phyloP scores from a whole-genome alignment of 2,888 invertebrate species.

The Eupithecia vulgata region DNA sequence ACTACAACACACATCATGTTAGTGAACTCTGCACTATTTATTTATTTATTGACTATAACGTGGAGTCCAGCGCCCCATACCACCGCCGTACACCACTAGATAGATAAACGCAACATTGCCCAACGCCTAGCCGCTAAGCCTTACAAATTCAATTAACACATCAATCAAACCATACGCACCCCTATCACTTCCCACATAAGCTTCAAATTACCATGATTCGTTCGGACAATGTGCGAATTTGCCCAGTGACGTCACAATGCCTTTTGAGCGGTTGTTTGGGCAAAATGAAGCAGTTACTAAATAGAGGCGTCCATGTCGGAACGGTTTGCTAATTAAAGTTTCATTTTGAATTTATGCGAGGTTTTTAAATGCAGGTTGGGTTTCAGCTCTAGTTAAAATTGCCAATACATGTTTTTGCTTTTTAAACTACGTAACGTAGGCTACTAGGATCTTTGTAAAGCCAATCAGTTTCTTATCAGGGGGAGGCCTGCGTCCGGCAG shows the following conservation, averaged over 20 bases:
- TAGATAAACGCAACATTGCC: background rate
- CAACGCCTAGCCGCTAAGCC: constrained; percentile 58
- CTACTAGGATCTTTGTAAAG: too few relatives aligned
- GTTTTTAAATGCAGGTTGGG: background rate
- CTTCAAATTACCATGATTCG: constrained; percentile 11
- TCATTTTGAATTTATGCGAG: background rate
- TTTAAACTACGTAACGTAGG: too few relatives aligned
- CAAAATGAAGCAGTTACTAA: constrained; percentile 15
- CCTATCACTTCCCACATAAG: constrained; percentile 1
- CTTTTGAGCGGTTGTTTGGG: constrained; percentile 34
- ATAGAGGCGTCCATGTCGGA: background rate
- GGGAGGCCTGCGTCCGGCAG: too few relatives aligned
- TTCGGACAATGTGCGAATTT: constrained; percentile 46
- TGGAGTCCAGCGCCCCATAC: background rate
- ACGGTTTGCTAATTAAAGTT: constrained; percentile 8
- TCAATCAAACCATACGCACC: constrained; percentile 34
- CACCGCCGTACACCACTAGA: background rate
- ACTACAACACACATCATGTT: background rate
- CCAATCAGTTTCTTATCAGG: too few relatives aligned
- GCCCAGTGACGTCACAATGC: constrained; percentile 43
- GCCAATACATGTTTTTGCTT: background rate
- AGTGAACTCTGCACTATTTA: background rate
- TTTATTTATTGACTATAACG: too few relatives aligned
- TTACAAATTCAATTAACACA: constrained; percentile 65
- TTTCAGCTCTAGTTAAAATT: background rate